These are phyloP conservation scores for Eupristina koningsbergeri DNA, from an alignment of 1,140 invertebrate species.

Conservation along the genomic window DNA sequence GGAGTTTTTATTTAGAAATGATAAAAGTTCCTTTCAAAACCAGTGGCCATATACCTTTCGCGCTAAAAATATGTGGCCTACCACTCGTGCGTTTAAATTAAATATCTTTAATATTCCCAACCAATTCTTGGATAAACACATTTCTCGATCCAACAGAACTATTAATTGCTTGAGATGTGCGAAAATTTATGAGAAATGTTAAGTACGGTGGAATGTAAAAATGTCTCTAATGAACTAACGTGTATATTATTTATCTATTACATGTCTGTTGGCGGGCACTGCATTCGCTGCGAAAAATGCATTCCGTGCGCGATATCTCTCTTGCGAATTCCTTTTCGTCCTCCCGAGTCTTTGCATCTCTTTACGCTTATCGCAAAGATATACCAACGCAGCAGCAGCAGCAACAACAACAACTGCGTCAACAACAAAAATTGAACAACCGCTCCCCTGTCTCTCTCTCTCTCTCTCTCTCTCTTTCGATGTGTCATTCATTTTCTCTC, in stretches of 20 bases:
- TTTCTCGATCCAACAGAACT: not conserved
- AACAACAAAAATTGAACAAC: too few species aligned
- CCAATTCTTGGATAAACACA: not conserved
- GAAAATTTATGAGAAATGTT: not conserved
- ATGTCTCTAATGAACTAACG: not conserved
- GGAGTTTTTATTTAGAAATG: not conserved
- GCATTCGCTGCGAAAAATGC: not conserved
- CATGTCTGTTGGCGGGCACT: not conserved
- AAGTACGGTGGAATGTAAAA: not conserved
- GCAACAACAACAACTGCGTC: not conserved
- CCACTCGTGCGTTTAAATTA: not conserved
- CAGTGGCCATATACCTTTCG: not conserved
- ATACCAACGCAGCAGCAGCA: not conserved
- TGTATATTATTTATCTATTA: not conserved
- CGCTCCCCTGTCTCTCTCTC: too few species aligned
- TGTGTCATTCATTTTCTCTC: not conserved
- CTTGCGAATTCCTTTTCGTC: slow-evolving; percentile 18
- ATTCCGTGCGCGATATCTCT: not conserved
- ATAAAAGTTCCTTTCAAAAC: not conserved
- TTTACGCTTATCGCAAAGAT: slow-evolving; percentile 27
- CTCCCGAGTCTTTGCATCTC: slow-evolving; percentile 25
- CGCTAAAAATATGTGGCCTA: not conserved
- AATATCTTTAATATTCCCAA: not conserved
- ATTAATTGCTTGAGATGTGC: too few species aligned
- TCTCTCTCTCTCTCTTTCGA: too few species aligned